Base-by-base conservation (phyloP, 37 sponge, comb jelly and placozoan genomes). In the Geodia barretti region DNA sequence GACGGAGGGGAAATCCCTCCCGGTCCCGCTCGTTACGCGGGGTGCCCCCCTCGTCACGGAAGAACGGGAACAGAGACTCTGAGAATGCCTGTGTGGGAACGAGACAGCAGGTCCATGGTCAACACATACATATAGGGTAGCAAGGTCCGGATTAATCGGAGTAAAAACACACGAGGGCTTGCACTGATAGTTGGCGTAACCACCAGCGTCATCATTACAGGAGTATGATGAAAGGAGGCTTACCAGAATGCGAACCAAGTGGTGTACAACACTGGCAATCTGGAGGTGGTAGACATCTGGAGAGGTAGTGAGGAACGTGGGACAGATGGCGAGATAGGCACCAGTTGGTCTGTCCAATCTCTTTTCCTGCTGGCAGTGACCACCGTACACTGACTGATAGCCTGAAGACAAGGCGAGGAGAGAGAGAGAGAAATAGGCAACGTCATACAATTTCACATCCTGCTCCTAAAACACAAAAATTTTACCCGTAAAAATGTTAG, bases 21-120 rank as follows among this genome's bases (percentile, higher is more conserved):
- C 33, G 11, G 21, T 39, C 31, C 20, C 86, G 35, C n/a, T 30
- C 41, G 5, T 72, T 86, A 28, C 72, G 79, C 32, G 86, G 86
- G 28, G 23, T 26, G 3, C 86, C 86, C 21, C 72, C 4, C 39
- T 78, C 72, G 29, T 77, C 64, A 72, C 66, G 79, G 62, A 58
- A 86, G 33, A 47, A 86, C 0, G 86, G 74, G 20, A 79, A 41
- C 43, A 79, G 73, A 1, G 32, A 35, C 19, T 78, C 32, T 24
- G 86, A 86, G 59, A 86, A 86, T 30, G 42, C 86, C 86, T 86
- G n/a, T n/a, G n/a, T n/a, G n/a, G n/a, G n/a, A n/a, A n/a, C n/a
- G n/a, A n/a, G n/a, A n/a, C n/a, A n/a, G n/a, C n/a, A n/a, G n/a
- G n/a, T n/a, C n/a, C n/a, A 35, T 0, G 41, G 14, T 60, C 17